phyloP scores from a whole-genome alignment of 1,140 invertebrate species.

The Drosophila leontia region DNA sequence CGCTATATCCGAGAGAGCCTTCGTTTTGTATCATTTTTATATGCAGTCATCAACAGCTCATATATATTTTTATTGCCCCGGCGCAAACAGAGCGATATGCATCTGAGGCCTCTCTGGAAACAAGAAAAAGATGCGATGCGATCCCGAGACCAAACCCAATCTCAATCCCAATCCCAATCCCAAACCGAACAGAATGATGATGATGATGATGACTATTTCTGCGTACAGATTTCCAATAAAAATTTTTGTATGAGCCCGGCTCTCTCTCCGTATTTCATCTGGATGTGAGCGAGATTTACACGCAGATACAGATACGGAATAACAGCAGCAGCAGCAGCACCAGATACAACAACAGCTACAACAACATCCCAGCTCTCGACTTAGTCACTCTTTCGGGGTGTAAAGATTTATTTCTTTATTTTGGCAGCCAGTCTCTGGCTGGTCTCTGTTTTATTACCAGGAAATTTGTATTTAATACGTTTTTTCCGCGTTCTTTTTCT shows the following conservation, averaged over 20 bases:
- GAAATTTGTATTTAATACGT: constrained; percentile 82
- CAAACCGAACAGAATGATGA: constrained; percentile 12
- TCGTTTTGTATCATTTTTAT: constrained; percentile 75
- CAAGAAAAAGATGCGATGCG: constrained; percentile 43
- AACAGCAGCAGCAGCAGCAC: constrained; percentile 45
- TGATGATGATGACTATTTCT: constrained; percentile 71
- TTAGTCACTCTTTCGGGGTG: constrained; percentile 68
- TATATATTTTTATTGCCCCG: constrained; percentile 82
- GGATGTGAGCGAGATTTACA: constrained; percentile 80
- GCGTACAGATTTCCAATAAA: constrained; percentile 83
- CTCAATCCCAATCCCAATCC: constrained; percentile 22
- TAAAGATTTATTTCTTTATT: constrained; percentile 83
- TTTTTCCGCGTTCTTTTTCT: constrained; percentile 65
- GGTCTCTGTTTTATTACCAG: constrained; percentile 71
- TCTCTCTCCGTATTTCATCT: constrained; percentile 62
- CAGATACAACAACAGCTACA: constrained; percentile 54
- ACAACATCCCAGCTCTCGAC: not conserved
- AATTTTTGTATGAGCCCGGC: constrained; percentile 40
- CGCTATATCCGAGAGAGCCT: constrained; percentile 20
- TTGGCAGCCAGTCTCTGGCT: constrained; percentile 52
- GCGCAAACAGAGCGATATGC: constrained; percentile 67
- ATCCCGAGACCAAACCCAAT: constrained; percentile 29
- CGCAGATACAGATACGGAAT: constrained; percentile 69
- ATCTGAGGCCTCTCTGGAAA: constrained; percentile 66
- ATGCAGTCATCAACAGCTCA: constrained; percentile 82